Conservation (phyloP, 2,797 vertebrate species). For the Acanthurus leucopareius region DNA sequence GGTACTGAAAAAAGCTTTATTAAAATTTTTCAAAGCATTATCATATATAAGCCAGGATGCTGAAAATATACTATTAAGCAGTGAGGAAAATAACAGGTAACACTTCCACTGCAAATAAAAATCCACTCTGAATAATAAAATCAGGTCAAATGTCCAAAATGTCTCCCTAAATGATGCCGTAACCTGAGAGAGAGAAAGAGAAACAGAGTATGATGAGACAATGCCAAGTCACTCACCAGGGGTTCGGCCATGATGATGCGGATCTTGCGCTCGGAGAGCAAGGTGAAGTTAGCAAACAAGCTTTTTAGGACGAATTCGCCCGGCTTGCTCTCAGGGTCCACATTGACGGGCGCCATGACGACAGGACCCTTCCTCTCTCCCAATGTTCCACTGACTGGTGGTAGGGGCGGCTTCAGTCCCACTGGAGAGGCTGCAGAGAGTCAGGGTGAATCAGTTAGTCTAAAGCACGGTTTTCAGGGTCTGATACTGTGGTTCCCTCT, state of each 20-base stretch:
- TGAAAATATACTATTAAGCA: background rate
- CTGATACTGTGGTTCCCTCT: background rate
- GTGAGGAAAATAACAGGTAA: background rate
- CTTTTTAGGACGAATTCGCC: slow-evolving; percentile 98
- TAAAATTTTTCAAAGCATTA: background rate
- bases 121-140: slow-evolving; percentile 9
- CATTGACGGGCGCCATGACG: slow-evolving; percentile 93
- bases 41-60: background rate
- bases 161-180: background rate
- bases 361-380: slow-evolving; percentile 82
- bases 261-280: slow-evolving; percentile 96
- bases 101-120: slow-evolving; percentile 10
- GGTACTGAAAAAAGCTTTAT: background rate
- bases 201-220: background rate
- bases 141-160: slow-evolving; percentile 13
- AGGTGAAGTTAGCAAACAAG: slow-evolving; percentile 96
- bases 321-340: slow-evolving; percentile 98
- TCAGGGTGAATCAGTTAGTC: slow-evolving; percentile 10
- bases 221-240: slow-evolving; percentile 78
- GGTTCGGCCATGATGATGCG: slow-evolving; percentile 99
- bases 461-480: background rate
- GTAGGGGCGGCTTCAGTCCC: slow-evolving; percentile 80
- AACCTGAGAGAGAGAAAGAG: slow-evolving; percentile 24
- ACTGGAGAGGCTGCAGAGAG: slow-evolving; percentile 77
- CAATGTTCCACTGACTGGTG: slow-evolving; percentile 71